Evolutionary conservation across 2,797 vertebrate species (phyloP).

Genomic region (Propithecus deckenii): DNA sequence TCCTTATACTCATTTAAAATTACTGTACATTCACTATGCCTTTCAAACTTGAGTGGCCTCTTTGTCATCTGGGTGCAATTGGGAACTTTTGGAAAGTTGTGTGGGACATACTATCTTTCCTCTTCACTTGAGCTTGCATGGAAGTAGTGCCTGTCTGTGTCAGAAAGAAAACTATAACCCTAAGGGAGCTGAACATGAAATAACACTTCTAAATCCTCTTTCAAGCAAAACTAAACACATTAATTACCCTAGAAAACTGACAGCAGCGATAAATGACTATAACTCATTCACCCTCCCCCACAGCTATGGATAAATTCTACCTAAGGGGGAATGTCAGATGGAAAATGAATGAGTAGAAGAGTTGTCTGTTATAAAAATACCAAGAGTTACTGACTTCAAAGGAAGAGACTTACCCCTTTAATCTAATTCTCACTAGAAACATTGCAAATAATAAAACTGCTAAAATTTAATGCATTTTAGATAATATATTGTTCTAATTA

Average conservation of each 20-base stretch:
- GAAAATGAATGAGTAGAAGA: constrained; percentile 12
- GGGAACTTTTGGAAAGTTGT: background rate
- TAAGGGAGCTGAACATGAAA: constrained; percentile 19
- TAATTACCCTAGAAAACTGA: constrained; percentile 51
- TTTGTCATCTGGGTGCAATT: background rate
- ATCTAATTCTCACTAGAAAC: background rate
- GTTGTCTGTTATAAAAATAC: constrained; percentile 40
- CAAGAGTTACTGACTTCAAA: constrained; percentile 26
- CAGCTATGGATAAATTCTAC: background rate
- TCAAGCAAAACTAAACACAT: constrained; percentile 50
- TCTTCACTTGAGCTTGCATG: background rate
- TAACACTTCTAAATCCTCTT: constrained; percentile 55
- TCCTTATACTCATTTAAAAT: background rate
- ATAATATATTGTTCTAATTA: background rate
- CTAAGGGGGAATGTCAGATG: background rate
- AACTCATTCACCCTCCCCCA: background rate
- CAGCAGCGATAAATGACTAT: constrained; percentile 26
- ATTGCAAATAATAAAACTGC: background rate
- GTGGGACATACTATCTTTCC: background rate
- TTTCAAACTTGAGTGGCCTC: background rate
- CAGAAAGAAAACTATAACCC: constrained; percentile 21
- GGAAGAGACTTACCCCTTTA: constrained; percentile 1
- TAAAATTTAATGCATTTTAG: constrained; percentile 1
- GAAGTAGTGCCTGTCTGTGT: background rate
- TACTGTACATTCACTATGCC: background rate